Evolutionary conservation across 2,888 invertebrate species (phyloP), one percentile per base, ranked within the genome.

Genomic region (Adelognathus sp.): DNA sequence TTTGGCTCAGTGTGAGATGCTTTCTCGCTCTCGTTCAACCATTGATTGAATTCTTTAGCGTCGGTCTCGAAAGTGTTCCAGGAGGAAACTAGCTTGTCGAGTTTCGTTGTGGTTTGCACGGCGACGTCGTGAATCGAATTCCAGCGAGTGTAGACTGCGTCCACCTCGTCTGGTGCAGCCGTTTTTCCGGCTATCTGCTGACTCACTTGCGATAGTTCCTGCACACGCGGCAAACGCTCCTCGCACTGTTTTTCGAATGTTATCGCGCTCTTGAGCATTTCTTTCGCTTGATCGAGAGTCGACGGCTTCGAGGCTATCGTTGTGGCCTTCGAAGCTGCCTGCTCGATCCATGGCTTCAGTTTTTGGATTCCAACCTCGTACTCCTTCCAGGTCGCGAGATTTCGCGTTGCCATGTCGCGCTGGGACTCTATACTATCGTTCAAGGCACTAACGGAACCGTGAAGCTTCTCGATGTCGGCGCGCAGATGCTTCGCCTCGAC

Each of bases 291-390:
- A 80, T 95, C 93, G 66, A 98, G 92, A 50, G 95, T 95, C 2
- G 94, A 92, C 16, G 98, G 97, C 90, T 97, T 97, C 3, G 95
- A 94, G 6, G 95, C 90, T 24, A 95, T 94, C 79, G 93, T 93
- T 16, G 95, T 94, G 27, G 97, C 93, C 92, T 95, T 96, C n/a
- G 95, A 92, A 92, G 98, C 98, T 16, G 97, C 96, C 88, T 96
- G 94, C 89, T 97, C 96, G 71, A 98, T 94, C 96, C 98, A 97
- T 0, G 98, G 97, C 89, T 96, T 96, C 63, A 98, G 94, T 90
- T 96, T 95, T 76, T 95, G 94, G 31, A 97, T 93, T 70, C 95
- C 95, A 52, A 94, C 93, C 91, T 97, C 96, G 91, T 97, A 97
- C 85, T 95, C 94, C 88, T 97, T 95, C 96, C 97, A 98, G 82